phyloP scores from a whole-genome alignment of 1,140 invertebrate species.

The Stegodyphus mimosarum region DNA sequence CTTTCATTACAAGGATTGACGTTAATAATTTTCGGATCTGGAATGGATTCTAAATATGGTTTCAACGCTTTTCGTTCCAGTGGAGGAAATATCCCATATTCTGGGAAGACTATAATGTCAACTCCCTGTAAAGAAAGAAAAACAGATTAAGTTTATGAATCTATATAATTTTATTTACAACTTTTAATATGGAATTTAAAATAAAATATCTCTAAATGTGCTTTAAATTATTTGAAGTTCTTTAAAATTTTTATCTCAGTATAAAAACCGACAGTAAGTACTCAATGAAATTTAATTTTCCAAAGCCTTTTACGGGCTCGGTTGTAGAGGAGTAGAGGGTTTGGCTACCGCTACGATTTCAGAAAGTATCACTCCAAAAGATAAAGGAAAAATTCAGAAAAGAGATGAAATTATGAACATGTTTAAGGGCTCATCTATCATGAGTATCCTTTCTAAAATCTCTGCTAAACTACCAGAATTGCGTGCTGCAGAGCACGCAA shows the following conservation, averaged over 20 bases:
- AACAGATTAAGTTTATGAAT: neutral
- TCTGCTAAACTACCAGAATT: no score
- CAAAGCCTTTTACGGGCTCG: neutral
- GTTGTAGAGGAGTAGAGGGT: no score
- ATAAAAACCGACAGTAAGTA: neutral
- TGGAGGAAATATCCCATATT: conserved; percentile 71
- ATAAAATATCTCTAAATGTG: neutral
- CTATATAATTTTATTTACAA: neutral
- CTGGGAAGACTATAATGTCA: conserved; percentile 87
- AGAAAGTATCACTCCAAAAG: no score
- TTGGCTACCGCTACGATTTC: no score
- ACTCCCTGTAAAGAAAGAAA: conserved; percentile 70
- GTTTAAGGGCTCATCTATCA: no score
- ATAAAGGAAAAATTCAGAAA: no score
- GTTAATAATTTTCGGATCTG: conserved; percentile 25
- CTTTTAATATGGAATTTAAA: neutral
- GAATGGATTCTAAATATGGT: conserved; percentile 26
- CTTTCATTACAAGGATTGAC: conserved; percentile 37
- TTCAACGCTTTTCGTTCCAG: neutral
- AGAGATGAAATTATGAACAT: no score
- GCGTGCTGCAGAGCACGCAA: no score
- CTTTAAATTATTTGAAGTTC: neutral
- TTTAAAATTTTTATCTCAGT: neutral
- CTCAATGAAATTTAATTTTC: neutral
- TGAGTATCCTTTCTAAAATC: no score